These are phyloP conservation scores for Chrysoperla carnea DNA, from an alignment of 1,140 invertebrate genomes.

Conservation along the genomic window DNA sequence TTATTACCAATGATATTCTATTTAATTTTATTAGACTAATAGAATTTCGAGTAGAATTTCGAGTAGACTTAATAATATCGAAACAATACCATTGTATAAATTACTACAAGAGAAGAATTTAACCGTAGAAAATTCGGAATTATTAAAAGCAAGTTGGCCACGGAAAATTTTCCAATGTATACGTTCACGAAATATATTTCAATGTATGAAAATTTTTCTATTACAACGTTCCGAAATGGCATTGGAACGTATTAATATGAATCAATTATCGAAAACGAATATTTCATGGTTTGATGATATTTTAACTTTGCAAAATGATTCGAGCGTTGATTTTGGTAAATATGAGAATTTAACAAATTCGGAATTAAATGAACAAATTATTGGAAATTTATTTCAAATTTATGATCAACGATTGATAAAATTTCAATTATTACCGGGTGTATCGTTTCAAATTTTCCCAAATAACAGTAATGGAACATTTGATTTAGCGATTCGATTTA, in stretches of 20 bases:
- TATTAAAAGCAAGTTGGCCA: too few relatives aligned
- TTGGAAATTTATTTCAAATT: background rate
- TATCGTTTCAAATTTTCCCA: background rate
- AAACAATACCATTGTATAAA: too few relatives aligned
- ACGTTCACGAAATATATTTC: background rate
- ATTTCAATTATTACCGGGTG: background rate
- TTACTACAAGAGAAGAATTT: too few relatives aligned
- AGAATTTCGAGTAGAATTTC: too few relatives aligned
- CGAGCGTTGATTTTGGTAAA: background rate
- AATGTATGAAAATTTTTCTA: background rate
- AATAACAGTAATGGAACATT: too few relatives aligned
- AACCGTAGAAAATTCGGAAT: too few relatives aligned
- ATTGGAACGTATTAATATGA: background rate
- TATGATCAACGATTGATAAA: background rate
- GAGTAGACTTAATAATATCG: too few relatives aligned
- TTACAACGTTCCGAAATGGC: background rate
- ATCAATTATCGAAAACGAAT: background rate
- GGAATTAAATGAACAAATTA: background rate
- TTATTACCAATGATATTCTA: too few relatives aligned
- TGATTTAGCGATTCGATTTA: too few relatives aligned
- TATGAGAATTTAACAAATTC: background rate
- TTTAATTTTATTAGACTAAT: too few relatives aligned
- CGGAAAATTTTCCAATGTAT: background rate
- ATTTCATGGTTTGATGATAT: background rate
- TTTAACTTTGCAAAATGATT: background rate